Conservation (phyloP, 1,140 invertebrate species). For the Drosophila albomicans region DNA sequence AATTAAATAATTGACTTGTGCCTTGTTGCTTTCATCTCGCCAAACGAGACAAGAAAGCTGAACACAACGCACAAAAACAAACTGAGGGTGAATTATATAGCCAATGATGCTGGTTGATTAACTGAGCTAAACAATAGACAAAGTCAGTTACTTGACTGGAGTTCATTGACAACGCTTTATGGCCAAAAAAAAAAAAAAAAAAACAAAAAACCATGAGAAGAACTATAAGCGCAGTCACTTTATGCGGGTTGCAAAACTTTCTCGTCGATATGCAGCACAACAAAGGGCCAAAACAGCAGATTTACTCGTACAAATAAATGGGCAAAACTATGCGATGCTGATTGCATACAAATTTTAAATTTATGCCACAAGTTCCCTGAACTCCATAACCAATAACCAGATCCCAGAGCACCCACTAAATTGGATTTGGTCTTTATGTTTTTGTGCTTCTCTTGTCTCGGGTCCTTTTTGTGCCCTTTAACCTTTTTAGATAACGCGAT, state of each 20-base stretch:
- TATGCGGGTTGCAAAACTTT: constrained; percentile 71
- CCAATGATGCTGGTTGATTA: constrained; percentile 59
- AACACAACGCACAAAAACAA: background rate
- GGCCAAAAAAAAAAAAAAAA: background rate
- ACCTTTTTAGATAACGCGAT: constrained; percentile 41
- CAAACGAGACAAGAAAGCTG: constrained; percentile 19
- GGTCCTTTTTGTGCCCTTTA: background rate
- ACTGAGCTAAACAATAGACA: constrained; percentile 20
- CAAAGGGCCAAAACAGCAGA: constrained; percentile 50
- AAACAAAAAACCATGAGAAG: background rate
- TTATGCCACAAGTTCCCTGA: constrained; percentile 63
- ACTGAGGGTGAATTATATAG: constrained; percentile 3
- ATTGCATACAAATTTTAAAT: constrained; percentile 66
- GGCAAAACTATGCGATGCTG: constrained; percentile 44
- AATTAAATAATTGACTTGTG: constrained; percentile 78
- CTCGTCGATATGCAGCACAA: constrained; percentile 26
- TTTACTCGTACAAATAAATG: constrained; percentile 51
- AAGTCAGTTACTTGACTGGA: constrained; percentile 13
- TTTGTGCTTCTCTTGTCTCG: background rate
- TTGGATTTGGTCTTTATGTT: constrained; percentile 48
- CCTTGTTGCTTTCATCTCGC: constrained; percentile 60
- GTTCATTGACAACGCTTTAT: constrained; percentile 63
- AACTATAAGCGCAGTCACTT: constrained; percentile 29
- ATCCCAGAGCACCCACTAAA: background rate
- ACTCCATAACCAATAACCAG: constrained; percentile 26